Evolutionary conservation across 2,113 vertebrate species (phyloP).

Genomic region (Phylloscopus trochilus): DNA sequence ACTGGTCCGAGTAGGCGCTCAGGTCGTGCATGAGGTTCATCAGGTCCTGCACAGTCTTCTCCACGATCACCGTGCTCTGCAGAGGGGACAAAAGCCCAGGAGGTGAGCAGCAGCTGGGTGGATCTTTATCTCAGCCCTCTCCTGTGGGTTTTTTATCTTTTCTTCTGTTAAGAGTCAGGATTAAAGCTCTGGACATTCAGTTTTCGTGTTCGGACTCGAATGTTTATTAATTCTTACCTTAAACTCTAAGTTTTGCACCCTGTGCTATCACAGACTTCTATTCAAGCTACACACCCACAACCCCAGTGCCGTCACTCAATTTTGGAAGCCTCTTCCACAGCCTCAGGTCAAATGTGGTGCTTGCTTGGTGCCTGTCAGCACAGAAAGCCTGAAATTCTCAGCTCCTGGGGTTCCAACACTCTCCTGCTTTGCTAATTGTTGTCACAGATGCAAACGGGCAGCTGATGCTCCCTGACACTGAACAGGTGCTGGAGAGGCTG

Average conservation of each 20-base stretch:
- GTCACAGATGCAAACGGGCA: neutral
- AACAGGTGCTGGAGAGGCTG: neutral
- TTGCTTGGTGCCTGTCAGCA: neutral
- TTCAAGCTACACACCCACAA: neutral
- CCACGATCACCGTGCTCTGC: constrained; percentile 95
- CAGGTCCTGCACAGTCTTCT: constrained; percentile 96
- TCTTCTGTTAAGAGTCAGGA: neutral
- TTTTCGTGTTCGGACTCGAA: neutral
- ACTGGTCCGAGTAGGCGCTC: constrained; percentile 96
- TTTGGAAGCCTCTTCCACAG: neutral
- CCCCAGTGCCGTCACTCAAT: neutral
- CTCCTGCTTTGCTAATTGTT: neutral
- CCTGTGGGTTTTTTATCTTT: neutral
- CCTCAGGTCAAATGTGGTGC: neutral
- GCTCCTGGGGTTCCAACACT: neutral
- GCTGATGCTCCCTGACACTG: accelerated
- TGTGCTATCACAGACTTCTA: neutral
- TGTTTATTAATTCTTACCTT: neutral
- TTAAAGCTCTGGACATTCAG: neutral
- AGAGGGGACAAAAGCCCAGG: neutral
- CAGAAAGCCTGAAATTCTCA: neutral
- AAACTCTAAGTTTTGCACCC: neutral
- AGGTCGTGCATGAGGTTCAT: constrained; percentile 95
- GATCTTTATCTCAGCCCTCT: neutral
- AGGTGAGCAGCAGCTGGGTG: accelerated